Base-by-base conservation (phyloP, 2,113 vertebrate species). In the Grammomys dolichurus region DNA sequence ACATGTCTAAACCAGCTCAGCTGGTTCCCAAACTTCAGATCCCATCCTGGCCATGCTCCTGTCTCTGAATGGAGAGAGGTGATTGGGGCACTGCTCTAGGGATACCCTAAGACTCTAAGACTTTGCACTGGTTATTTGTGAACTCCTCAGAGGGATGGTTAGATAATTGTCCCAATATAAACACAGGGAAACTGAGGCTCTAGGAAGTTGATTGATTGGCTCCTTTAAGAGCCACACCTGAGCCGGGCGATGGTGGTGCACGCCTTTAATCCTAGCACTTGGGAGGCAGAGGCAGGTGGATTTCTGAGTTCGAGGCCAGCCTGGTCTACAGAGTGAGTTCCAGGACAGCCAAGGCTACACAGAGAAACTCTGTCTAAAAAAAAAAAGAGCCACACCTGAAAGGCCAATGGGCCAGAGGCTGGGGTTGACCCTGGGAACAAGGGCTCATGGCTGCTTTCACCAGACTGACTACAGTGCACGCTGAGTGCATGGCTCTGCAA, bases 401-500 rank as follows among this genome's bases (percentile, higher is more conserved):
- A 78, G 76, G 7, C 28, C 76, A 78, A 48, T 78, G 46, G 28
- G 7, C 48, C 1, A 7, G 46, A 28, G 28, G 46, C 76, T 77
- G 76, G 13, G 5, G 26, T 17, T 78, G 14, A 33, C 46, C 36
- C 33, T 58, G 9, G 67, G 31, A 36, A 56, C 16, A 19, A 81
- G 77, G 46, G 31, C 48, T 20, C 1, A 2, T 17, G 76, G 26
- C 28, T 51, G 76, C 76, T 78, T 14, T 78, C 26, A 17, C 46
- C 48, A 31, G 2, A 36, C 1, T 36, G 3, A 8, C 51, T 10
- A 7, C 54, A 1, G 22, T 1, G 0, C 46, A 7, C 1, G 43
- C 70, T 17, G 84, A 4, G 1, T 0, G 54, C 11, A 0, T 4
- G 0, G 40, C 33, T 63, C 58, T 7, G 2, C 33, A 3, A 2